These are phyloP conservation scores for Odontocerum albicorne DNA, from an alignment of 2,888 invertebrate genomes.

Conservation along the genomic window DNA sequence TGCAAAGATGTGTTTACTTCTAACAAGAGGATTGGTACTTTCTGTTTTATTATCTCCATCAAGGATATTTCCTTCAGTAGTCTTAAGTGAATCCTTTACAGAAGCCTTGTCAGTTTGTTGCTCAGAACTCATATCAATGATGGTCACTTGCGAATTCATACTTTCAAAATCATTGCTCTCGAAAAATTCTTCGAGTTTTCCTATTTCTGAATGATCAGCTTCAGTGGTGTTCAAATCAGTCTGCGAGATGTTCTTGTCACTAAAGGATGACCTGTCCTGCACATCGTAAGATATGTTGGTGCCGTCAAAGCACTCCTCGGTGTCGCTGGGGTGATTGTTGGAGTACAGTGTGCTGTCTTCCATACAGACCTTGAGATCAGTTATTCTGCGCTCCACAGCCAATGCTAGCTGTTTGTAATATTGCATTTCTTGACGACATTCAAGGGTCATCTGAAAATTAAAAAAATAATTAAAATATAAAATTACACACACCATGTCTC, in stretches of 20 bases:
- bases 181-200: conserved; percentile 12
- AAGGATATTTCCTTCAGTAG: too few relatives aligned
- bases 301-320: conserved; percentile 31
- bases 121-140: conserved; percentile 29
- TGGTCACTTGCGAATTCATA: conserved; percentile 35
- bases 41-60: too few relatives aligned
- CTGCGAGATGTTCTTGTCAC: conserved; percentile 10
- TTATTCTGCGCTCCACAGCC: conserved; percentile 62
- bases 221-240: neutral
- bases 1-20: too few relatives aligned
- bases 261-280: conserved; percentile 24
- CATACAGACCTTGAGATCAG: conserved; percentile 48
- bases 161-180: conserved; percentile 33
- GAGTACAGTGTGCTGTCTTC: conserved; percentile 38
- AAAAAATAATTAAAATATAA: conserved; percentile 5
- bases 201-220: conserved; percentile 10
- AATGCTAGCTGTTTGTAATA: conserved; percentile 68
- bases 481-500: neutral
- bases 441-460: conserved; percentile 62
- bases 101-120: conserved; percentile 3
- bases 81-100: too few relatives aligned
- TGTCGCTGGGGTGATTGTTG: conserved; percentile 29
- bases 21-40: too few relatives aligned
- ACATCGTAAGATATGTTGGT: conserved; percentile 28
- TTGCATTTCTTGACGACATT: conserved; percentile 65